Conservation (phyloP, 1,140 invertebrate genomes). For the Neodiprion virginianus region DNA sequence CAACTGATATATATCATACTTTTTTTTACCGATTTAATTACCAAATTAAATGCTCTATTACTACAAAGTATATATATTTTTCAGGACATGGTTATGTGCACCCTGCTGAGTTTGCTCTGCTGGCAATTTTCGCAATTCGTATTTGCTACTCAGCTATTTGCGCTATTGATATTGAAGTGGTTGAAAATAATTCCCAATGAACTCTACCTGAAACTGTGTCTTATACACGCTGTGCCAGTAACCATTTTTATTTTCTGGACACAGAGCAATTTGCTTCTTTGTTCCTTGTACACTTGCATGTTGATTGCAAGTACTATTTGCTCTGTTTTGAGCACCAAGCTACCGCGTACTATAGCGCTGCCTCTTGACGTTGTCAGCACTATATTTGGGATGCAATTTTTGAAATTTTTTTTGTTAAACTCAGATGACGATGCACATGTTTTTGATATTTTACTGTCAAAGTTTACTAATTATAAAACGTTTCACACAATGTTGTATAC, state of each 20-base stretch:
- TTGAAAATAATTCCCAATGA: constrained; percentile 66
- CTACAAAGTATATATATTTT: constrained; percentile 25
- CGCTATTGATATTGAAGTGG: constrained; percentile 70
- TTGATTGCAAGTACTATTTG: constrained; percentile 41
- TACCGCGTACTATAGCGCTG: constrained; percentile 22
- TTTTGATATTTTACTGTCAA: constrained; percentile 77
- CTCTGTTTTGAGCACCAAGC: constrained; percentile 16
- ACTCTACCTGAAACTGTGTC: constrained; percentile 57
- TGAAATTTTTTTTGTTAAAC: constrained; percentile 49
- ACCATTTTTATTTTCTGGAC: constrained; percentile 56
- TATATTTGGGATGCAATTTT: constrained; percentile 39
- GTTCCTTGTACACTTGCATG: constrained; percentile 69
- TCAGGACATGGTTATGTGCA: constrained; percentile 46
- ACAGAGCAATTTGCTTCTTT: constrained; percentile 69
- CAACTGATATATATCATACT: constrained; percentile 25
- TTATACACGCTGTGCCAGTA: constrained; percentile 70
- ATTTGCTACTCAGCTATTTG: constrained; percentile 72
- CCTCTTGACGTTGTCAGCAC: constrained; percentile 43
- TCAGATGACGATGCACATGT: constrained; percentile 74
- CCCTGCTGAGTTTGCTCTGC: constrained; percentile 63
- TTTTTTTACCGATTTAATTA: no score
- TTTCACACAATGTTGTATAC: constrained; percentile 88
- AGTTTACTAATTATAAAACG: constrained; percentile 76
- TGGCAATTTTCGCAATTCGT: constrained; percentile 86
- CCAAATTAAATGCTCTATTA: no score